Conservation (phyloP, 37 sponge, comb jelly and placozoan species). For the Lycopodina hypogea region DNA sequence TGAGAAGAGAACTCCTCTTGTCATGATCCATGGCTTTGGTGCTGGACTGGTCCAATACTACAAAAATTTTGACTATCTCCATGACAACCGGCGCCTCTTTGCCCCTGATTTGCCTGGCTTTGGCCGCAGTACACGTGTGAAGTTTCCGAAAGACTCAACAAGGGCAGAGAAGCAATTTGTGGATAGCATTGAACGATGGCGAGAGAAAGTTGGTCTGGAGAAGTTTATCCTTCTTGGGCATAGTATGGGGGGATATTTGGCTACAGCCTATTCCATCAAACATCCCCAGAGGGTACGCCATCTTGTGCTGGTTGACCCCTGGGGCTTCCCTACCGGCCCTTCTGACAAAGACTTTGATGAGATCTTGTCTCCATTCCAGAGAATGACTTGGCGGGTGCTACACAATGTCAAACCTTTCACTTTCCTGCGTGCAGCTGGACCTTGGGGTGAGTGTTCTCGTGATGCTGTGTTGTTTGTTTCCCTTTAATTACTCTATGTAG, state of each 20-base stretch:
- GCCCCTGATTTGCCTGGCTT: slow-evolving; percentile 64
- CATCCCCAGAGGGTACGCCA: slow-evolving; percentile 61
- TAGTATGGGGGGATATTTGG: slow-evolving; percentile 83
- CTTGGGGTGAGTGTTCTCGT: slow-evolving; percentile 50
- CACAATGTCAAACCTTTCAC: slow-evolving; percentile 61
- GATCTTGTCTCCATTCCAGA: slow-evolving; percentile 8
- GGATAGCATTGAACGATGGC: slow-evolving; percentile 71
- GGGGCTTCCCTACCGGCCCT: slow-evolving; percentile 59
- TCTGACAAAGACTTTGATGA: not conserved
- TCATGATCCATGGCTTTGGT: slow-evolving; percentile 86
- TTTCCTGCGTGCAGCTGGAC: slow-evolving; percentile 71
- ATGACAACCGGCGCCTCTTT: slow-evolving; percentile 23
- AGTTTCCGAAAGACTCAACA: slow-evolving; percentile 28
- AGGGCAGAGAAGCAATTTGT: slow-evolving; percentile 50
- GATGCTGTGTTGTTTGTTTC: not conserved
- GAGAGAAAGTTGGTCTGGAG: slow-evolving; percentile 60
- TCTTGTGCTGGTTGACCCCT: slow-evolving; percentile 82
- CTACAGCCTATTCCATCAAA: slow-evolving; percentile 53
- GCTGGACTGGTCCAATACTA: slow-evolving; percentile 68
- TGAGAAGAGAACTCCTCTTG: slow-evolving; percentile 34
- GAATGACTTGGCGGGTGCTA: not conserved
- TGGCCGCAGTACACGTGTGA: slow-evolving; percentile 55
- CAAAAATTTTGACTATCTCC: slow-evolving; percentile 59
- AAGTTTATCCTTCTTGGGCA: slow-evolving; percentile 79
- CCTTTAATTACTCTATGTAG: not conserved